A percentile compares a stretch with the other conserved stretches of the same genome.
Evolutionary conservation across 2,888 invertebrate genomes (phyloP).

Genomic region (Thecophora atra): DNA sequence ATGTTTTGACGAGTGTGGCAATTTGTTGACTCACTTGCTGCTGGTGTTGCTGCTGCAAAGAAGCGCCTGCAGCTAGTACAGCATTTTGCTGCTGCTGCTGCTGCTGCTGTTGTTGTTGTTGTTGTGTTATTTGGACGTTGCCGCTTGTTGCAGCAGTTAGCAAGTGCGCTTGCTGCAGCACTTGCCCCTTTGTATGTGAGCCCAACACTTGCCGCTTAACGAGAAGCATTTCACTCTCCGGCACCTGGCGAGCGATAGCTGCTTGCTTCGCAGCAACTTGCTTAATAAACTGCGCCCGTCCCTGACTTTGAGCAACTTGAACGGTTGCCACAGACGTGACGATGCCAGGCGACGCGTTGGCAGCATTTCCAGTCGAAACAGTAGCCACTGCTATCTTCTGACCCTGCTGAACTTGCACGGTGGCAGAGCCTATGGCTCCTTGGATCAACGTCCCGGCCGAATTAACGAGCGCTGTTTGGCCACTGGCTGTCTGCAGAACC

Average conservation of each 20-base stretch:
- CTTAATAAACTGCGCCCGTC: conserved; percentile 64
- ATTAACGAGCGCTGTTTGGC: conserved; percentile 58
- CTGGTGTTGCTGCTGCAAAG: conserved; percentile 51
- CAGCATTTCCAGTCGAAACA: conserved; percentile 56
- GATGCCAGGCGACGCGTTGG: conserved; percentile 54
- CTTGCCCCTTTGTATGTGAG: conserved; percentile 64
- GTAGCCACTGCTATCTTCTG: conserved; percentile 65
- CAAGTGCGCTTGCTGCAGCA: conserved; percentile 68
- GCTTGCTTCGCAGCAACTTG: conserved; percentile 65
- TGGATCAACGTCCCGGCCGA: conserved; percentile 64
- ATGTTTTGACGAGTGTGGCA: conserved; percentile 63
- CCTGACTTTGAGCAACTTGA: conserved; percentile 67
- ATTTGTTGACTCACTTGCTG: conserved; percentile 58
- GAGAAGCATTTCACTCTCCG: conserved; percentile 70
- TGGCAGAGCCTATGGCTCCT: conserved; percentile 57
- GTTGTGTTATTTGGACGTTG: conserved; percentile 64
- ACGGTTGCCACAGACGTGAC: conserved; percentile 66
- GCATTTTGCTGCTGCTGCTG: conserved; percentile 47
- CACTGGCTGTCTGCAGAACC: conserved; percentile 61
- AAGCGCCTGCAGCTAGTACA: not conserved
- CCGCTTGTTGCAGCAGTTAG: conserved; percentile 67
- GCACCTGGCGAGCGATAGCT: conserved; percentile 68
- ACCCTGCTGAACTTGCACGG: conserved; percentile 62
- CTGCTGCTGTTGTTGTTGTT: conserved; percentile 57
- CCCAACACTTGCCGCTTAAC: conserved; percentile 69